Evolutionary conservation across 1,140 invertebrate genomes (phyloP), one percentile per base, ranked within the genome.

Genomic region (Stegodyphus dumicola): DNA sequence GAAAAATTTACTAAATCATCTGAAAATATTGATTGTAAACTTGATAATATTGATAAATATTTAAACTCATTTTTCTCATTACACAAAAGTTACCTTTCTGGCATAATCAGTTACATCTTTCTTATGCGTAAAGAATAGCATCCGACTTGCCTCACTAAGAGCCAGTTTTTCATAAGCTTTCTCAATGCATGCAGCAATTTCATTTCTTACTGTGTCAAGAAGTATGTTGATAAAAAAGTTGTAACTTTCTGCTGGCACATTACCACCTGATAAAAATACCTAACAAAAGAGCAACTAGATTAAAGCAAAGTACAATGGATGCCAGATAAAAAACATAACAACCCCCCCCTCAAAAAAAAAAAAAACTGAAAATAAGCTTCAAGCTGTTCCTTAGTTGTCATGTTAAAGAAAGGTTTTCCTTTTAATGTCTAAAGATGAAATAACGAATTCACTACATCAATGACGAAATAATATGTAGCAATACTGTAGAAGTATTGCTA

Each of bases 211-310:
- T 2, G 98, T 99, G 86, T 98, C 95, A 52, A 99, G 90, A 9
- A 99, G 91, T 88, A 98, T 97, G 89, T 99, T 97, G 92, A 99
- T 99, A 90, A 99, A 99, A 88, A 97, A 96, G 84, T 95, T 97
- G 90, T 99, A 99, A 78, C 95, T 96, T 84, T 95, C 95, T 10
- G 97, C 96, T 71, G 98, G 98, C n/a, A 99, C 97, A 91, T 98
- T 98, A 66, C 94, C 96, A 92, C 98, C 94, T 6, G 95, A 95
- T 66, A 96, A 90, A 89, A 96, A 96, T 79, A 96, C 95, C 93
- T 94, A 88, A 51, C 11, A 79, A 69, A 9, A 69, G 9, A 48
- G 17, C 67, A 69, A 13, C 6, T 17, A 13, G 6, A 18, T 10
- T 69, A 69, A 17, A 69, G 15, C 9, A 69, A 69, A n/a, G 9